Evolutionary conservation across 2,888 invertebrate genomes (phyloP), one percentile per base, ranked within the genome.

Genomic region (Asteroscopus sphinx): DNA sequence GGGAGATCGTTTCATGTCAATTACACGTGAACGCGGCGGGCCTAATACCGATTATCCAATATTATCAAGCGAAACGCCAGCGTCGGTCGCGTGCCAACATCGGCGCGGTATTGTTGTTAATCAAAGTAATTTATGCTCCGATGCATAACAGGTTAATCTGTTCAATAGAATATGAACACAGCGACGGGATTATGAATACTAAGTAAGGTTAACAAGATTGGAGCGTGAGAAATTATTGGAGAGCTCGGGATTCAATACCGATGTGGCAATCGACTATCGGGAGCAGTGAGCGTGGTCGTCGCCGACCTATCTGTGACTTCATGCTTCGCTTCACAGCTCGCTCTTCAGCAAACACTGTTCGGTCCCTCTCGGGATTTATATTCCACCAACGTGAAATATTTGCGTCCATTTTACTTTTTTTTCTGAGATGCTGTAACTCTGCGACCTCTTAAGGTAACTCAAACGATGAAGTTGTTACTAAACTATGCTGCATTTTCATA

Each of bases 241-340:
- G 52, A 56, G 53, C 44, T 25, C 44, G 36, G 49, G 41, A 73
- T 76, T 74, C 68, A 57, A 60, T 65, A 66, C 55, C 26, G 61
- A 57, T 64, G 71, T 51, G 65, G 57, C 46, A 68, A 64, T 68
- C 65, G 64, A 64, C 68, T 68, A 58, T 62, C 69, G 60, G 45
- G 66, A 48, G 44, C 64, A 59, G 21, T 46, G 68, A 74, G 71
- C 70, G 44, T 45, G 44, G 54, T 46, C 66, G 64, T 25, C 57
- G 62, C 58, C 76, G 60, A 69, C 68, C 77, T 87, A 87, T 86
- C 86, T 82, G 78, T 73, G 77, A 68, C 68, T 86, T 87, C 76
- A 85, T 81, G 83, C 80, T 85, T 82, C 80, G 73, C 73, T 85
- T 74, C 73, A 71, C 78, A 51, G 72, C 55, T 68, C 67, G 61